A percentile compares a stretch with the other conserved stretches of the same genome.
Evolutionary conservation across 2,113 vertebrate genomes (phyloP).

Genomic region (Chinchilla lanigera): DNA sequence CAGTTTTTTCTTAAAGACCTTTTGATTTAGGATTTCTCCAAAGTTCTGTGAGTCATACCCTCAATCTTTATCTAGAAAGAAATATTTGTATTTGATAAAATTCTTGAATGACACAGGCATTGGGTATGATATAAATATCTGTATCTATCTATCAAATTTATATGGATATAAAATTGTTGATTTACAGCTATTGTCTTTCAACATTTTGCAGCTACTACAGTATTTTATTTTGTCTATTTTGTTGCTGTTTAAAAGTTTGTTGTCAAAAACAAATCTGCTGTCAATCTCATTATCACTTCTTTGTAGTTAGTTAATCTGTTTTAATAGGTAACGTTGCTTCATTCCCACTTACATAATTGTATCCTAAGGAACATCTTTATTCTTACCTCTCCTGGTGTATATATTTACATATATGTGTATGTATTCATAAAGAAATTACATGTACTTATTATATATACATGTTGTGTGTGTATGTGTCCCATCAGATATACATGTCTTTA

Average conservation of each 20-base stretch:
- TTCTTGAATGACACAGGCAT: neutral
- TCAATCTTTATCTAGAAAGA: slow-evolving; percentile 12
- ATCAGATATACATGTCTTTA: neutral
- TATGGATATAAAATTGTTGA: neutral
- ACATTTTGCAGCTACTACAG: neutral
- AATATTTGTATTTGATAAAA: neutral
- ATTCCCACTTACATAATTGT: neutral
- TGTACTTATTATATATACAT: neutral
- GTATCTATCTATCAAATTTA: neutral
- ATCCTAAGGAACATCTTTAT: neutral
- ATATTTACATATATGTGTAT: neutral
- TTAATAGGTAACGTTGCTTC: neutral
- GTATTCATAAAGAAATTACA: neutral
- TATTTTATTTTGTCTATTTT: neutral
- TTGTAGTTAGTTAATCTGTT: neutral
- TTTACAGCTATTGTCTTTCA: slow-evolving; percentile 24
- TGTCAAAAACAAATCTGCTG: neutral
- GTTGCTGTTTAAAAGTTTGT: neutral
- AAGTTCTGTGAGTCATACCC: neutral
- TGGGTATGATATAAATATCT: neutral
- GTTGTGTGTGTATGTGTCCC: neutral
- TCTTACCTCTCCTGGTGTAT: neutral
- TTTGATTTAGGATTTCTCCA: neutral
- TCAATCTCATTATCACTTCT: neutral
- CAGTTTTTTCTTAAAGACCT: neutral